Base-by-base conservation (phyloP, 2,888 invertebrate species). In the Pimpla rufipes region DNA sequence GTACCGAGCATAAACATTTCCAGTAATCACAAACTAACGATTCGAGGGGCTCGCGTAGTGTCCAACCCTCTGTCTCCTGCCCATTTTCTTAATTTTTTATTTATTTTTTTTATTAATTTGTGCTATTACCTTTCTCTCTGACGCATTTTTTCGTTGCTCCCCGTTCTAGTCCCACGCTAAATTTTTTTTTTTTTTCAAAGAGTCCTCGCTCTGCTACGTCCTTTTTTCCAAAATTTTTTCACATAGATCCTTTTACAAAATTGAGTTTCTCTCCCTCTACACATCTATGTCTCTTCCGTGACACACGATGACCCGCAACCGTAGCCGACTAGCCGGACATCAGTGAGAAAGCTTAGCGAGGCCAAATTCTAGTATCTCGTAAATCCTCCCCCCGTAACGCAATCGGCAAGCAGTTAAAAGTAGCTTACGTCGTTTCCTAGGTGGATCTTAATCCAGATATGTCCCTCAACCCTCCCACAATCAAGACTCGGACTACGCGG, bases 31-130 rank as follows among this genome's bases (percentile, higher is more conserved):
- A 59, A 16, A 75, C 21, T 47, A 79, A 75, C 47, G 71, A 78
- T 84, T 79, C 74, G 81, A 81, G 81, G 66, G 71, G 66, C 81
- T 81, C 81, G 81, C 75, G 73, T 71, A 66, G 67, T 50, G 68
- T 79, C 70, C 71, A 35, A 21, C 40, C 40, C 35, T 66, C 59
- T 57, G 10, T 67, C 13, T 23, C 40, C n/a, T 23, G 37, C 16
- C 42, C 23, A 35, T 40, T 62, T 57, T 55, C 42, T 10, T 29
- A 16, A 35, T 40, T 62, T 57, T 55, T 52, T 10, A 55, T 47
- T 45, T 52, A n/a, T 45, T 55, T 37, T 45, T 37, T 37, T 16
- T 52, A 13, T 80, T 67, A 45, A 45, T 50, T 67, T 59, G 59
- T 71, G 64, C 59, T 55, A 37, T 80, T 64, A 66, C 67, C 76